These are phyloP conservation scores for Eueremaeus valkanovi DNA, from an alignment of 2,888 invertebrate genomes.

Conservation along the genomic window DNA sequence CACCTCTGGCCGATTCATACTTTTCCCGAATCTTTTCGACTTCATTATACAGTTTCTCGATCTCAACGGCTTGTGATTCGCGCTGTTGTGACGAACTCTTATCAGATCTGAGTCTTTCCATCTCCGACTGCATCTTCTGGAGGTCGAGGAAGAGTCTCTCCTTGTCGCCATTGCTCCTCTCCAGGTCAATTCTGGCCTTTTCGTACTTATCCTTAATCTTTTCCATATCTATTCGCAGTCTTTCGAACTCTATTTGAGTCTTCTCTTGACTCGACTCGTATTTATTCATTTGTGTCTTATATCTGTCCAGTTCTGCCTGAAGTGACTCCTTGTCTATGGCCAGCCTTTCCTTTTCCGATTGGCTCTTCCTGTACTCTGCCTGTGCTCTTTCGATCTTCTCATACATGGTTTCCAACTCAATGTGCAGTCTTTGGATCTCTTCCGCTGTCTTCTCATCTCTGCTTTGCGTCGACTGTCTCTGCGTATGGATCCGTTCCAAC, in stretches of 20 bases:
- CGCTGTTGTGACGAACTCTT: conserved; percentile 36
- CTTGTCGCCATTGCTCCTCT: conserved; percentile 45
- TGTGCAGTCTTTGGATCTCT: conserved; percentile 79
- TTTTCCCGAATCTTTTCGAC: conserved; percentile 47
- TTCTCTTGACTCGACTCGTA: conserved; percentile 60
- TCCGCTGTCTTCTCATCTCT: conserved; percentile 84
- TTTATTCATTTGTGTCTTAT: conserved; percentile 67
- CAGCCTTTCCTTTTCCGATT: conserved; percentile 68
- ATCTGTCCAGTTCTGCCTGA: conserved; percentile 71
- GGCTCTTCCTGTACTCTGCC: conserved; percentile 55
- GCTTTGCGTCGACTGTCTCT: conserved; percentile 76
- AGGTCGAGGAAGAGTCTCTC: conserved; percentile 43
- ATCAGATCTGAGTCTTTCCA: conserved; percentile 42
- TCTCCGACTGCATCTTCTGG: conserved; percentile 40
- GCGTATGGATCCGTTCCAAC: conserved; percentile 78
- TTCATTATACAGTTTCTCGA: conserved; percentile 46
- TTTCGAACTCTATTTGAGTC: conserved; percentile 47
- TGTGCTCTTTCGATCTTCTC: conserved; percentile 84
- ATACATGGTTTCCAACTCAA: conserved; percentile 83
- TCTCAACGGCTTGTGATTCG: conserved; percentile 40
- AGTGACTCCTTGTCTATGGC: conserved; percentile 69
- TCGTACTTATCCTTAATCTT: conserved; percentile 51
- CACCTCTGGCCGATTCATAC: conserved; percentile 43
- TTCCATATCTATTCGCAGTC: conserved; percentile 63
- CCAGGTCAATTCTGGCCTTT: conserved; percentile 46